These are phyloP conservation scores for Pegoplata infirma DNA, from an alignment of 2,888 invertebrate species.

Conservation along the genomic window DNA sequence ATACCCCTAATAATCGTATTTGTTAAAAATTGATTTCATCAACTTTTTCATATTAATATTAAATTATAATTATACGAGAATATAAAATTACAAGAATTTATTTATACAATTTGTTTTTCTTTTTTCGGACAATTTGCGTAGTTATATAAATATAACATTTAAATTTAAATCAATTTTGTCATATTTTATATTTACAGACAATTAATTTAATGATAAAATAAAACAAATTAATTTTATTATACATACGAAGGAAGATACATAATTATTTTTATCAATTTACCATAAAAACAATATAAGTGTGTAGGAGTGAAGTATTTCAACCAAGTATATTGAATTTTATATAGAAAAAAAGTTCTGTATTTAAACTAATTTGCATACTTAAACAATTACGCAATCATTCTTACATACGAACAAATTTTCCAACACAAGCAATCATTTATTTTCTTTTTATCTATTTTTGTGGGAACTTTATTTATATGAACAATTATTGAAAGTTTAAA, in stretches of 20 bases:
- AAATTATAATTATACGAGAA: not conserved
- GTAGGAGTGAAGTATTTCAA: too few species aligned
- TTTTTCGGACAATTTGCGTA: not conserved
- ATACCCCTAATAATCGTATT: too few species aligned
- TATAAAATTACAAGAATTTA: not conserved
- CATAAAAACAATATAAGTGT: too few species aligned
- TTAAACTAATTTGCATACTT: constrained; percentile 18
- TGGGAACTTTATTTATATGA: too few species aligned
- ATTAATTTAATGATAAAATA: constrained; percentile 35
- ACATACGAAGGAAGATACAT: too few species aligned
- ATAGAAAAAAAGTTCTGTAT: not conserved
- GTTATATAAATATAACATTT: constrained; percentile 11
- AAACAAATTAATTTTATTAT: constrained; percentile 5
- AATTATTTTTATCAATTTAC: constrained; percentile 2
- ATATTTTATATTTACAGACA: constrained; percentile 31
- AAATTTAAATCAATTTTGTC: constrained; percentile 12
- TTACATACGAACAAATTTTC: not conserved
- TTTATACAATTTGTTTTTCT: not conserved
- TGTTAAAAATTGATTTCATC: too few species aligned
- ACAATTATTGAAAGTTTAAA: too few species aligned
- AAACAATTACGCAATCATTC: not conserved
- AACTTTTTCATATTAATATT: not conserved
- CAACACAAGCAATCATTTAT: constrained; percentile 10
- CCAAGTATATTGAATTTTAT: too few species aligned
- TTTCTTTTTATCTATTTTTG: constrained; percentile 20